Evolutionary conservation across 2,888 invertebrate genomes (phyloP), one percentile per base, ranked within the genome.

Genomic region (Drosophila peninsularis): DNA sequence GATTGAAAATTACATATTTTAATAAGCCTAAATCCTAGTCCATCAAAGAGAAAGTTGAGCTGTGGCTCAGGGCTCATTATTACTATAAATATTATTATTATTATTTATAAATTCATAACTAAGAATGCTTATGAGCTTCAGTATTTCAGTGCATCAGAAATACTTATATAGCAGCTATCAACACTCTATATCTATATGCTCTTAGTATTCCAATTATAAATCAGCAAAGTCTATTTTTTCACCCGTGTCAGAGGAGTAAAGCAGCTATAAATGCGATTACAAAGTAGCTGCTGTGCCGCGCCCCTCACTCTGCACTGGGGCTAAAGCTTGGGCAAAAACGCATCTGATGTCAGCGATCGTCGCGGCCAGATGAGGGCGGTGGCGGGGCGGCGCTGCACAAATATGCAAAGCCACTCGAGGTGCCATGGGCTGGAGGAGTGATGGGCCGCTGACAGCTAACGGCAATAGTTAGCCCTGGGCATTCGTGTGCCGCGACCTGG

Each of bases 391-490:
- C 19, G 53, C 37, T 5, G 27, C 47, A 42, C 60, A 56, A 71
- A 77, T 78, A 75, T 75, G 67, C 71, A 78, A 77, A 78, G 74
- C 66, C 50, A 78, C 71, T 75, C 56, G 34, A 55, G 54, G 41
- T 61, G 53, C 49, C 41, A 27, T 27, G 45, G 57, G 47, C 24
- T 19, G 61, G 21, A 2, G 44, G 11, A 44, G 24, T 52, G 77
- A 56, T 55, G 39, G 71, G 30, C 55, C 44, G 63, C 34, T 74
- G 79, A 78, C 66, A 68, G 66, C 60, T 49, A 55, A 17, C 58
- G 54, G 66, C 60, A 55, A 63, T 78, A 66, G 57, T 69, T 78
- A 62, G 62, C 62, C 39, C 27, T 11, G 52, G 52, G 62, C 56
- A 19, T 17, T 27, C 34, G 24, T 44, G 24, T 44, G 52, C 37